phyloP scores from a whole-genome alignment of 2,113 vertebrate species.

The Merops nubicus region DNA sequence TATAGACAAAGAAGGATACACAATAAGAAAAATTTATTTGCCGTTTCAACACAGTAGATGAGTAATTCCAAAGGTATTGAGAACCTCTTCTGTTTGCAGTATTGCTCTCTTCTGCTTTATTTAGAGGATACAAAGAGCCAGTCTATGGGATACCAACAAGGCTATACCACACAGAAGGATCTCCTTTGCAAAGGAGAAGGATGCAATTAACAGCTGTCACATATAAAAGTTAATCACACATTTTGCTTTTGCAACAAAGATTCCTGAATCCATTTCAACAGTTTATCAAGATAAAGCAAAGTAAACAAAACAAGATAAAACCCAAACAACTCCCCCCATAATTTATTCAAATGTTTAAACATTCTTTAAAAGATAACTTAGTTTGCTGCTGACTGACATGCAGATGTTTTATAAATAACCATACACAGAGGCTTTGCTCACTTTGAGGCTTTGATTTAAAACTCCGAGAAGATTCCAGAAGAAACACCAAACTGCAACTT shows the following conservation, averaged over 20 bases:
- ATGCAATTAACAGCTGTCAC: not conserved
- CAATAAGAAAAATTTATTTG: slow-evolving; percentile 25
- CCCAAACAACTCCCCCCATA: not conserved
- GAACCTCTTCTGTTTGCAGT: not conserved
- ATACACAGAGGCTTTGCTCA: not conserved
- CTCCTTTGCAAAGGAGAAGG: not conserved
- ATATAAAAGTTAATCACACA: not conserved
- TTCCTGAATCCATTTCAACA: slow-evolving; percentile 2
- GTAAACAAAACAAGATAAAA: slow-evolving; percentile 29
- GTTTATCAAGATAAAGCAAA: not conserved
- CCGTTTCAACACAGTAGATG: not conserved
- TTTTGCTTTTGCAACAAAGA: not conserved
- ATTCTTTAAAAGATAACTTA: not conserved
- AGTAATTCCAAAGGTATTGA: slow-evolving; percentile 5
- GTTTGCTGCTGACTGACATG: not conserved
- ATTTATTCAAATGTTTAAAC: slow-evolving; percentile 9
- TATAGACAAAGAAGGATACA: not conserved
- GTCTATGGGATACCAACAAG: not conserved
- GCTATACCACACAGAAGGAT: not conserved
- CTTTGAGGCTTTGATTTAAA: not conserved
- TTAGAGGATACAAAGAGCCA: not conserved
- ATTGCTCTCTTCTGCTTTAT: not conserved
- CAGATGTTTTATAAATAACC: not conserved
- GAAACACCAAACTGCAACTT: not conserved
- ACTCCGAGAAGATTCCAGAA: not conserved